Conservation (phyloP, 2,888 invertebrate species). For the Plagodis pulveraria region DNA sequence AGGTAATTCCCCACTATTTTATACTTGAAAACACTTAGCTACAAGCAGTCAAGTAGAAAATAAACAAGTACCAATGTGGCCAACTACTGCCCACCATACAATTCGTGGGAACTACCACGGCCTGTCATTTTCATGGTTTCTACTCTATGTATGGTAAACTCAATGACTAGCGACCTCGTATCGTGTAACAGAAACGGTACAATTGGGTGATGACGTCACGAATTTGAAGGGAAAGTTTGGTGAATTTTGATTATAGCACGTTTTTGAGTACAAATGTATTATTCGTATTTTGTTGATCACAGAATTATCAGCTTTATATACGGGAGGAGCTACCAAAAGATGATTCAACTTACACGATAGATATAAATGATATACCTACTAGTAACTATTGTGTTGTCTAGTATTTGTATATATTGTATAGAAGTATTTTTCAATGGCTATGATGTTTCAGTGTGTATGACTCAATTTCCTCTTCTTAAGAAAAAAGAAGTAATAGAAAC, state of each 20-base stretch:
- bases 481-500: too few species aligned
- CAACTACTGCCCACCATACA: slow-evolving; percentile 31
- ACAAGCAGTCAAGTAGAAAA: background rate
- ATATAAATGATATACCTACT: too few species aligned
- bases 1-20: background rate
- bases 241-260: slow-evolving; percentile 1
- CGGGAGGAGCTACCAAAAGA: too few species aligned
- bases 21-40: background rate
- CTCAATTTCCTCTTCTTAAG: too few species aligned
- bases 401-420: too few species aligned
- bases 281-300: background rate
- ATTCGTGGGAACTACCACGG: slow-evolving; percentile 56
- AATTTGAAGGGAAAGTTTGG: slow-evolving; percentile 23
- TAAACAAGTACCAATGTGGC: slow-evolving; percentile 2
- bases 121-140: slow-evolving; percentile 46
- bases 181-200: slow-evolving; percentile 37
- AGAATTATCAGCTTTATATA: background rate
- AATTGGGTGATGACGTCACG: slow-evolving; percentile 30
- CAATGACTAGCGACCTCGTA: slow-evolving; percentile 55
- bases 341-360: too few species aligned
- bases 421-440: too few species aligned
- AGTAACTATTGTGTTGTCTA: too few species aligned
- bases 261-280: background rate
- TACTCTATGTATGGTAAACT: slow-evolving; percentile 34
- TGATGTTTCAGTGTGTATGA: too few species aligned